Base-by-base conservation (phyloP, 2,888 invertebrate species). In the Pteria penguin region DNA sequence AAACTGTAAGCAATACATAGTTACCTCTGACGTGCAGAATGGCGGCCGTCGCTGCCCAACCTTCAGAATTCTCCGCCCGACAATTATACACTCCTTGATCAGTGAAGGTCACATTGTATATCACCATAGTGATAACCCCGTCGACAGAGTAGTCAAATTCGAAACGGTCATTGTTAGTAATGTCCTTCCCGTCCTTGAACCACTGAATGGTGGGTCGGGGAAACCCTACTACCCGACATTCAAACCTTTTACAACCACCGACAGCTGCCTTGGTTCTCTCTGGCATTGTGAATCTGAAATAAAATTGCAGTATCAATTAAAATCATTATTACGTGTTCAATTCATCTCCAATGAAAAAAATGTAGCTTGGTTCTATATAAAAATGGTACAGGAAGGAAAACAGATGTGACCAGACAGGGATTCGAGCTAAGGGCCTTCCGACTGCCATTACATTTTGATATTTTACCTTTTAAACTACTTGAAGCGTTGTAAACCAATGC, bases 11-110 rank as follows among this genome's bases (percentile, higher is more conserved):
- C 31, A 24, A 22, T 3, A 57, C 36, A 24, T 18, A 45, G 84
- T 83, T 81, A 91, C 91, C 87, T 89, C 82, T 89, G 62, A 92
- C 91, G 60, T 87, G 83, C 26, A 92, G 85, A 79, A 87, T 89
- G n/a, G 91, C 90, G 14, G 90, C 87, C 3, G 91, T 91, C 32
- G 90, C 88, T 3, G 92, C 91, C 63, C 86, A 85, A 31, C 92
- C 92, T 78, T 91, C 90, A 11, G 89, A 87, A 82, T 92, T 92
- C 71, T 90, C 89, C 2, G 92, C 92, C 58, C 87, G 77, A 72
- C 92, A 92, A 75, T 84, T 84, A 79, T 92, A 92, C 54, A 87
- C 82, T 52, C 91, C 92, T 76, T 90, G 90, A 76, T 92, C 92
- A 24, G 81, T 79, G 27, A 82, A 79, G 11, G 84, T 81, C 26